Evolutionary conservation across 2,797 vertebrate species (phyloP), one percentile per base, ranked within the genome.

Genomic region (Coccyzus lansbergi): DNA sequence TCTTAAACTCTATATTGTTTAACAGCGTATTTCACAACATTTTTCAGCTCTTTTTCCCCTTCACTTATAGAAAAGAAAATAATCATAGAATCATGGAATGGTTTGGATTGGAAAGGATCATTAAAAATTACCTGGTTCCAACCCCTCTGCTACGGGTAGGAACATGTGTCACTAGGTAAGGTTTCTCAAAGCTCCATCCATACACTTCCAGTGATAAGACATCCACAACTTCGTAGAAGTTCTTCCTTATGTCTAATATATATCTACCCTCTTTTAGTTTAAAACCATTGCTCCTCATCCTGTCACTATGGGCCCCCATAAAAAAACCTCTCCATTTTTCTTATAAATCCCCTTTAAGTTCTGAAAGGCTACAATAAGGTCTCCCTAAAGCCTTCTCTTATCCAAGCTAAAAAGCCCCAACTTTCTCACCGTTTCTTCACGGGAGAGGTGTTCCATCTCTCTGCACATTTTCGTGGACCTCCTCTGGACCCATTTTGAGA

Each of bases 401-500:
- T 3, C 22, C 9, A 38, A 31, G 24, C 13, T 15, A 5, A 58
- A n/a, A 33, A 51, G 9, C 10, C 17, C 31, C 31, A 26, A 5
- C 15, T 46, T 5, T 38, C 46, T 29, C 46, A 74, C 19, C n/a
- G 28, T 46, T 3, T 36, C n/a, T 4, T 22, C 26, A 13, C 1
- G 42, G 60, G 7, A 36, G n/a, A 52, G 9, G 1, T 22, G 31
- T 10, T 58, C 2, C n/a, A 58, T 8, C 18, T 15, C 18, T 38
- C 16, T 1, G 3, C 29, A 9, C 3, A 40, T 40, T 7, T 49
- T 15, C 0, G 1, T 56, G 42, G 7, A 8, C 11, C 5, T 34
- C 4, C 29, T 87, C 28, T 48, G 40, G 55, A 26, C 28, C 4
- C 0, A 1, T n/a, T 65, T 10, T 9, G 8, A 44, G 24, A 67